phyloP scores from a whole-genome alignment of 2,888 invertebrate genomes.

The Lamproptera curius region DNA sequence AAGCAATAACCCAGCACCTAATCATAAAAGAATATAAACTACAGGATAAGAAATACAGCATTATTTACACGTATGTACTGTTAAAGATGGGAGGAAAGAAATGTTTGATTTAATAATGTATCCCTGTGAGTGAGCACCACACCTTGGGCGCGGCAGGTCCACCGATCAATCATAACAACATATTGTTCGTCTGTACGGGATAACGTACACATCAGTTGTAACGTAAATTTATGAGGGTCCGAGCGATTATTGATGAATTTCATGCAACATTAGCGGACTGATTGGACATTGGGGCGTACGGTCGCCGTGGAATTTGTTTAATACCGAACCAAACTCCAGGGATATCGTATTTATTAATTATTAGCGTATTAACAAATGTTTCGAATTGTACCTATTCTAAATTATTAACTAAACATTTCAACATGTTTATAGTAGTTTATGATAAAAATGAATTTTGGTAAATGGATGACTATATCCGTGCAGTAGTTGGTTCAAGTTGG shows the following conservation, averaged over 20 bases:
- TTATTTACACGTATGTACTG: neutral
- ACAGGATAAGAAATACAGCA: neutral
- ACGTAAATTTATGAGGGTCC: constrained; percentile 41
- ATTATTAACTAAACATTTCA: no score
- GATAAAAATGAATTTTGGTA: no score
- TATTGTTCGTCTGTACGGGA: constrained; percentile 38
- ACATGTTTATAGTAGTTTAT: no score
- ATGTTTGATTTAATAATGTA: constrained; percentile 33
- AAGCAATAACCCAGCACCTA: neutral
- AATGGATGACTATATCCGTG: no score
- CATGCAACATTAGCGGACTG: constrained; percentile 52
- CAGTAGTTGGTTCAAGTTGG: no score
- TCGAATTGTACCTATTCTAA: no score
- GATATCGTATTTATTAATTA: no score
- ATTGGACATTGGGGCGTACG: constrained; percentile 33
- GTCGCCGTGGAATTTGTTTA: neutral
- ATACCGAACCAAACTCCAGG: neutral
- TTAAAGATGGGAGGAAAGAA: constrained; percentile 6
- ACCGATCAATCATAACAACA: constrained; percentile 42
- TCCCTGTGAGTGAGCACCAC: constrained; percentile 15
- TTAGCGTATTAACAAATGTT: no score
- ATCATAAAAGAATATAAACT: neutral
- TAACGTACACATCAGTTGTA: constrained; percentile 35
- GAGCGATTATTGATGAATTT: constrained; percentile 41
- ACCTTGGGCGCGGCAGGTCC: constrained; percentile 20